phyloP scores from a whole-genome alignment of 2,888 invertebrate species.

The Trichogramma dendrolimi region DNA sequence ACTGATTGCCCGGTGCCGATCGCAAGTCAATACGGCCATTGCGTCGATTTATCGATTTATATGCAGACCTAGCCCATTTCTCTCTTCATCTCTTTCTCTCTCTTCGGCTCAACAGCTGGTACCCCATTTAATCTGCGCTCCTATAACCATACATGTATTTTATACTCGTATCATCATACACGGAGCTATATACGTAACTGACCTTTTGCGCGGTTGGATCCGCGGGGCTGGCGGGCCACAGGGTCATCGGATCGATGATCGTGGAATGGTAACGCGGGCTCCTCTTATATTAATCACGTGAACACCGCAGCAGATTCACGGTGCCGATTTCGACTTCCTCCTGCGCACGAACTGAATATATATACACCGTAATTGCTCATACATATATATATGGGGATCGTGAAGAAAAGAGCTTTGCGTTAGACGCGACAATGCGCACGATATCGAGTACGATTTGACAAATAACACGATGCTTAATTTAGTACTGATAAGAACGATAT shows the following conservation, averaged over 20 bases:
- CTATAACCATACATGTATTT: no score
- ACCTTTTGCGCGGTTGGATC: slow-evolving; percentile 39
- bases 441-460: slow-evolving; percentile 21
- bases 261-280: slow-evolving; percentile 36
- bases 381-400: no score
- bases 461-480: slow-evolving; percentile 15
- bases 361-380: neutral
- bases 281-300: slow-evolving; percentile 23
- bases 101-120: no score
- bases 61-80: slow-evolving; percentile 8
- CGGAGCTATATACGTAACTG: slow-evolving; percentile 14
- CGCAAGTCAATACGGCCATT: slow-evolving; percentile 11
- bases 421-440: neutral
- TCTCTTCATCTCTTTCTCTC: neutral
- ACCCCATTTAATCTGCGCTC: no score
- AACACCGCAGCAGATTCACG: slow-evolving; percentile 3
- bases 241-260: slow-evolving; percentile 46
- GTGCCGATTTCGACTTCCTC: slow-evolving; percentile 3
- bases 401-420: neutral
- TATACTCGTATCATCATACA: no score
- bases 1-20: slow-evolving; percentile 7
- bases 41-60: slow-evolving; percentile 12
- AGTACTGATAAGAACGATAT: slow-evolving; percentile 1
- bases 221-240: slow-evolving; percentile 37
- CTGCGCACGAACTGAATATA: neutral